Percentiles rank a stretch among this genome's conserved stretches.
phyloP scores from a whole-genome alignment of 2,797 vertebrate species.

The Anguilla anguilla region DNA sequence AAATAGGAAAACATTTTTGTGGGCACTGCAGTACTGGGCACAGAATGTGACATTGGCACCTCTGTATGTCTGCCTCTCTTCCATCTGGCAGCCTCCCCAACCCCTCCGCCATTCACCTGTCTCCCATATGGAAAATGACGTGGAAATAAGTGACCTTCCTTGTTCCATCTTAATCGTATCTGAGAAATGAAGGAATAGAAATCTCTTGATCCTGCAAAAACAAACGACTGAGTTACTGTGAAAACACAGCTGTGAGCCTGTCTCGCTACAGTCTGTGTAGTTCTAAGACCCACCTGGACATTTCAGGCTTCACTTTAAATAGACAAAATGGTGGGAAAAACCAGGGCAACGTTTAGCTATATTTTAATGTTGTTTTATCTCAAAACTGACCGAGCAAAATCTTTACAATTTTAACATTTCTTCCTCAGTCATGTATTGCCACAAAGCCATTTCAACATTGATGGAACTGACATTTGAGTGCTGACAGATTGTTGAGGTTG shows the following conservation, averaged over 20 bases:
- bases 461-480: not conserved
- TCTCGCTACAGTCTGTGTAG: not conserved
- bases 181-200: not conserved
- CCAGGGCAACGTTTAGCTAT: not conserved
- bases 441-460: not conserved
- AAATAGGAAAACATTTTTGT: not conserved
- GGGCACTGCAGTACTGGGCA: not conserved
- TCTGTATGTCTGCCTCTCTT: not conserved
- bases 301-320: not conserved
- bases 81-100: not conserved
- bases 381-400: not conserved
- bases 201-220: not conserved
- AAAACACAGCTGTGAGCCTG: not conserved
- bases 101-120: not conserved
- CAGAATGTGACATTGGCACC: not conserved
- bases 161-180: not conserved
- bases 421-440: not conserved
- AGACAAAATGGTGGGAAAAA: not conserved
- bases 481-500: not conserved
- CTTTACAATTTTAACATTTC: not conserved
- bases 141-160: not conserved
- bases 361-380: not conserved
- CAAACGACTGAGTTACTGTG: constrained; percentile 8
- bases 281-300: not conserved
- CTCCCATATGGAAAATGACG: constrained; percentile 8